These are phyloP conservation scores for Hafferia zeledoni DNA, from an alignment of 2,797 vertebrate genomes.

Conservation along the genomic window DNA sequence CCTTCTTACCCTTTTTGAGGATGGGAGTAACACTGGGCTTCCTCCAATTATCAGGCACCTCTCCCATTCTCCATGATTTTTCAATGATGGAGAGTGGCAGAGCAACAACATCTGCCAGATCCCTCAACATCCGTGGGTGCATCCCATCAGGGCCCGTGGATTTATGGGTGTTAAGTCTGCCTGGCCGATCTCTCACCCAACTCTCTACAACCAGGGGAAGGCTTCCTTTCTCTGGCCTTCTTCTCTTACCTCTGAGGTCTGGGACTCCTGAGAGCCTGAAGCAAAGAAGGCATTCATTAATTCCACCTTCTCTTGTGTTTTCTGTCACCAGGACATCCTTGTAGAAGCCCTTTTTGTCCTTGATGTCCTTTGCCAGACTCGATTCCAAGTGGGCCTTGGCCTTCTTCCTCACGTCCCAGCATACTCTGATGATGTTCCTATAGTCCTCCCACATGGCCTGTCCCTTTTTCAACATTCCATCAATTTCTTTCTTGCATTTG, in stretches of 20 bases:
- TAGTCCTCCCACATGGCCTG: neutral
- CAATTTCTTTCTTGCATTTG: neutral
- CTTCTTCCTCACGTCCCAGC: neutral
- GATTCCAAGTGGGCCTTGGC: neutral
- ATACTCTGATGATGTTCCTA: neutral
- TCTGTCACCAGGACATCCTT: neutral
- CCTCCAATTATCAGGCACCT: too few species aligned
- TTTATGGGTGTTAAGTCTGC: neutral
- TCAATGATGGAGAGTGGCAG: neutral
- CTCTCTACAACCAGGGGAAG: neutral
- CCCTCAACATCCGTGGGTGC: neutral
- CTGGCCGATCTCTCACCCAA: neutral
- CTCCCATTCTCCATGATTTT: too few species aligned
- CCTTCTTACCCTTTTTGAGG: neutral
- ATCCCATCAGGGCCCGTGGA: neutral
- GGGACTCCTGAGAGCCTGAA: neutral
- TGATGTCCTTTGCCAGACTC: neutral
- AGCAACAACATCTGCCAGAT: neutral
- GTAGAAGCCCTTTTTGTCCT: too few species aligned
- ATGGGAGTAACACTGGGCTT: too few species aligned
- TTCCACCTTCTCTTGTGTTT: neutral
- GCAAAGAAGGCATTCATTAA: neutral
- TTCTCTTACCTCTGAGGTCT: neutral
- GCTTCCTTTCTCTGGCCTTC: neutral
- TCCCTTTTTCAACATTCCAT: neutral